phyloP scores from a whole-genome alignment of 2,888 invertebrate species.

The Ditylenchus weischeri region DNA sequence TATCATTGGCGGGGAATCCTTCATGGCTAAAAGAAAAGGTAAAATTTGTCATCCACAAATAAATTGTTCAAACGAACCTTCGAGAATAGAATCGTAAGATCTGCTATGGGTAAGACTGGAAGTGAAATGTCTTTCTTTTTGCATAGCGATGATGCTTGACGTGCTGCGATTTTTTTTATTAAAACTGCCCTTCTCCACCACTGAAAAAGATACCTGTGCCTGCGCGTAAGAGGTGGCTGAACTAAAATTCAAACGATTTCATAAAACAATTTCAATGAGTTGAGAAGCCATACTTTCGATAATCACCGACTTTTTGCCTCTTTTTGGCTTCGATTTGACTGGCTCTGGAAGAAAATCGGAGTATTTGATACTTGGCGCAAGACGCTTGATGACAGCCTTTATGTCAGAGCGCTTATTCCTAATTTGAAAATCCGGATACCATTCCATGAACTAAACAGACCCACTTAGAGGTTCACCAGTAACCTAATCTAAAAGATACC shows the following conservation, averaged over 20 bases:
- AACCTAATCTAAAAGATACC: too few species aligned
- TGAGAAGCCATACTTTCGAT: conserved; percentile 1
- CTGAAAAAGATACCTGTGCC: conserved; percentile 11
- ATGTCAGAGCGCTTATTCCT: conserved; percentile 29
- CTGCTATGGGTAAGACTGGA: conserved; percentile 13
- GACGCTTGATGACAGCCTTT: conserved; percentile 19
- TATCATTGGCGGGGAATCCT: conserved; percentile 12
- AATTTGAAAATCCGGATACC: conserved; percentile 30
- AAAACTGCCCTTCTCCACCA: too few species aligned
- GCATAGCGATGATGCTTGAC: conserved; percentile 13
- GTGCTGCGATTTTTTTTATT: neutral
- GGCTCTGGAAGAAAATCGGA: conserved; percentile 19
- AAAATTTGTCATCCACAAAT: too few species aligned
- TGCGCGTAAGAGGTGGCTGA: conserved; percentile 14
- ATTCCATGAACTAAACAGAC: conserved; percentile 18
- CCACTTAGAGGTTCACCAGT: too few species aligned
- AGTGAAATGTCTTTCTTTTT: conserved; percentile 21
- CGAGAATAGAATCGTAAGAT: conserved; percentile 21
- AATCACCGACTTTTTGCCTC: neutral
- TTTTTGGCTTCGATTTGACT: conserved; percentile 1
- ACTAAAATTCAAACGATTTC: neutral
- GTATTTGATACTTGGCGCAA: conserved; percentile 20
- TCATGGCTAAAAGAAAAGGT: neutral
- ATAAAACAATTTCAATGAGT: neutral
- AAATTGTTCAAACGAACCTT: neutral